Percentiles rank a stretch among this genome's conserved stretches.
These are phyloP conservation scores for Cuniculus paca DNA, from an alignment of 2,797 vertebrate genomes.

Conservation along the genomic window DNA sequence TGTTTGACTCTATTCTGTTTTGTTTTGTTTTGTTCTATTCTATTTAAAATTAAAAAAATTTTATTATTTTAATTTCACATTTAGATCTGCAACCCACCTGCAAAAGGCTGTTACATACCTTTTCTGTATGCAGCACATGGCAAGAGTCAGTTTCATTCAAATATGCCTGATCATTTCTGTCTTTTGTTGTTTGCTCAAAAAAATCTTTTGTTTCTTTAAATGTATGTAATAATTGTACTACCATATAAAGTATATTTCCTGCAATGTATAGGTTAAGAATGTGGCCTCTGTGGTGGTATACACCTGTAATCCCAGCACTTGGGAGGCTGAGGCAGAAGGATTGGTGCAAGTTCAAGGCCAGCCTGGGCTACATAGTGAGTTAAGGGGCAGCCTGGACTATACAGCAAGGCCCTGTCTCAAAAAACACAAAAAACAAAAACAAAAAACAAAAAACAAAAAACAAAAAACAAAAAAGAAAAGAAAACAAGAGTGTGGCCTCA, in stretches of 20 bases:
- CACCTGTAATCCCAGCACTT: no score
- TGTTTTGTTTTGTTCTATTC: no score
- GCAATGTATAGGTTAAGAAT: constrained; percentile 32
- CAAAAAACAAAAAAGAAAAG: no score
- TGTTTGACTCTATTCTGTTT: no score
- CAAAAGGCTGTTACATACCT: neutral
- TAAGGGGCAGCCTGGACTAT: no score
- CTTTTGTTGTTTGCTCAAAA: neutral
- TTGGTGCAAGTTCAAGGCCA: no score
- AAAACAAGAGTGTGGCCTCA: neutral
- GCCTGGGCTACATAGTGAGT: no score
- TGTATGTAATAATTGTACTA: neutral
- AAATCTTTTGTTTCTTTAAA: neutral
- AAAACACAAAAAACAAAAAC: no score
- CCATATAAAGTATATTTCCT: neutral
- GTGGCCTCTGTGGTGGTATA: neutral
- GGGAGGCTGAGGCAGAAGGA: no score
- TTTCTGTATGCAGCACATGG: constrained; percentile 3
- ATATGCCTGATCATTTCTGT: neutral
- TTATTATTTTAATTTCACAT: constrained; percentile 50
- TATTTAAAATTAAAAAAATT: no score
- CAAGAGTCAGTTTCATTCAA: neutral
- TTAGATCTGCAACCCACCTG: neutral
- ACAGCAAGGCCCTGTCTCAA: no score
- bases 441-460: no score